A percentile compares a stretch with the other conserved stretches of the same genome.
Conservation (phyloP, 2,888 invertebrate species). For the Vannuccia rotundouncinata region DNA sequence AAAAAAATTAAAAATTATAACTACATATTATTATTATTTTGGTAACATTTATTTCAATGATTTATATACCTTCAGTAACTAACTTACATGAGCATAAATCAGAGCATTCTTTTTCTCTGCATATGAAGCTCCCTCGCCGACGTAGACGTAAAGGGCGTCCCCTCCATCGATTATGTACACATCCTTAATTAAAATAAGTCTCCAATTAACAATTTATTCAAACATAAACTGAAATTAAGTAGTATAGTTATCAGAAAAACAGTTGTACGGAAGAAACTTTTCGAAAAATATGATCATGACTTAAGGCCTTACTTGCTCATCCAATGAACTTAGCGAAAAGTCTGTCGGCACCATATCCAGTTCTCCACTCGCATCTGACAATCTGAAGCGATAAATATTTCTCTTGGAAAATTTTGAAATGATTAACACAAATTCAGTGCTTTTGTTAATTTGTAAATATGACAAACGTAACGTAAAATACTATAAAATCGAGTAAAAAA, state of each 20-base stretch:
- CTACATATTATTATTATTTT: neutral
- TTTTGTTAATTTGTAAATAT: too few species aligned
- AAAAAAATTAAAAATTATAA: neutral
- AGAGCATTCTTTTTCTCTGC: constrained; percentile 52
- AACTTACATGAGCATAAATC: constrained; percentile 53
- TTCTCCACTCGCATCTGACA: constrained; percentile 45
- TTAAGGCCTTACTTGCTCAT: neutral
- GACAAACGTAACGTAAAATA: too few species aligned
- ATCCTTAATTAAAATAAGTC: too few species aligned
- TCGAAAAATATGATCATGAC: too few species aligned
- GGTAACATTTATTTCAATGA: neutral
- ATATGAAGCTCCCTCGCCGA: constrained; percentile 48
- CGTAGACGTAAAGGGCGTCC: constrained; percentile 49
- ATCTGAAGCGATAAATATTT: constrained; percentile 37
- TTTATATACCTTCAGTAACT: neutral
- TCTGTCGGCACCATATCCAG: constrained; percentile 37
- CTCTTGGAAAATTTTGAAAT: too few species aligned
- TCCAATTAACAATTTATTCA: too few species aligned
- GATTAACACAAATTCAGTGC: too few species aligned
- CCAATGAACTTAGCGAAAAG: neutral
- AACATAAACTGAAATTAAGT: too few species aligned
- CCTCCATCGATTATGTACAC: constrained; percentile 53
- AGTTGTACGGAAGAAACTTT: too few species aligned
- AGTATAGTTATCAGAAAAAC: too few species aligned
- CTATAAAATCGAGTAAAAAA: too few species aligned